Evolutionary conservation across 1,140 invertebrate genomes (phyloP), one percentile per base, ranked within the genome.

Genomic region (Branchinecta lindahli): DNA sequence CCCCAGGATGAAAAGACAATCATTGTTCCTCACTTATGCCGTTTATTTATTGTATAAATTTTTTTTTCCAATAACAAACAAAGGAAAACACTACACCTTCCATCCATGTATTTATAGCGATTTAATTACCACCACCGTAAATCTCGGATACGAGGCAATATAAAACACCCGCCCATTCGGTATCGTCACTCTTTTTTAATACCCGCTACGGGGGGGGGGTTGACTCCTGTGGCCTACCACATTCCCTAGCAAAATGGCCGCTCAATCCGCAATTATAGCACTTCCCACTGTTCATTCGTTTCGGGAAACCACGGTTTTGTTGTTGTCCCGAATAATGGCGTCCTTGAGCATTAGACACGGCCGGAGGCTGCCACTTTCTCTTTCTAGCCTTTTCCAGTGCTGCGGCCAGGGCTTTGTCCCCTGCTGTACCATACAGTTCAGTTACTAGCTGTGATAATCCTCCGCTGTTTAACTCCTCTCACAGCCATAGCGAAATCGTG

Each of bases 221-320:
- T 9, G 9, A 9, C 47, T 52, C 47, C 47, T 52, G 9, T 52
- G 9, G 47, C 47, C 47, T n/a, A 9, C n/a, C n/a, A 52, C 47
- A 52, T 52, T 52, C 47, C 47, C 47, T 52, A 52, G 47, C 47
- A 52, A 52, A 52, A 52, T 52, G 47, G 9, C 47, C 47, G n/a
- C 47, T 9, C 9, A 52, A 9, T 9, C 47, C 47, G n/a, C 47
- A 52, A n/a, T n/a, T 52, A n/a, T 52, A 52, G n/a, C 47, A 9
- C 47, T 9, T n/a, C 47, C 9, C 9, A 52, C 9, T 52, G 9
- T 9, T 9, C n/a, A n/a, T 9, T 9, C 47, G 47, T 9, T 52
- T 52, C 9, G 9, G n/a, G 9, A n/a, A n/a, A n/a, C n/a, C n/a
- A n/a, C n/a, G n/a, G n/a, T n/a, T n/a, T n/a, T n/a, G n/a, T n/a